Percentiles rank a stretch among this genome's conserved stretches.
Evolutionary conservation across 1,140 invertebrate genomes (phyloP).

Genomic region (Zaprionus tsacasi): DNA sequence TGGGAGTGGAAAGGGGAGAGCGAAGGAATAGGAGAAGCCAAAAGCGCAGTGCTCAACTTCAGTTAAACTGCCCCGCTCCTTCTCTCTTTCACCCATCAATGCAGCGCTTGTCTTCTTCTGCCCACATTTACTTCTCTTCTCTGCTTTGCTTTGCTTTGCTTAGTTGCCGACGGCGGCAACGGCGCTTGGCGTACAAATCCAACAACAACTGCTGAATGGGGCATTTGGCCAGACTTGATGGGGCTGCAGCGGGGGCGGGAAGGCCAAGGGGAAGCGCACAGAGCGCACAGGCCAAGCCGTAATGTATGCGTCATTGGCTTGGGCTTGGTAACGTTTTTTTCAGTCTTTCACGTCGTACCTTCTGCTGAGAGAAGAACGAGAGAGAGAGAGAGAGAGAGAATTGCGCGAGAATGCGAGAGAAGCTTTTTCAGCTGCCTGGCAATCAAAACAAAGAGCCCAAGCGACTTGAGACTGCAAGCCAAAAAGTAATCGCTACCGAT

Average conservation of each 20-base stretch:
- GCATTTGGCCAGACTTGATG: conserved; percentile 44
- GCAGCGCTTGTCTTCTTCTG: conserved; percentile 32
- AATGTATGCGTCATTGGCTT: conserved; percentile 54
- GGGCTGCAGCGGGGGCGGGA: conserved; percentile 4
- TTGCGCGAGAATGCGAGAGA: conserved; percentile 13
- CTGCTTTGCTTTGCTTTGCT: conserved; percentile 51
- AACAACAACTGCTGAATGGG: conserved; percentile 65
- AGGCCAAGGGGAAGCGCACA: background rate
- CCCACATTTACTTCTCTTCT: conserved; percentile 15
- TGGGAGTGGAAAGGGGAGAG: conserved; percentile 14
- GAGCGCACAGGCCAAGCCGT: conserved; percentile 5
- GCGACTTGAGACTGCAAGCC: conserved; percentile 1
- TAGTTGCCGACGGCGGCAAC: conserved; percentile 72
- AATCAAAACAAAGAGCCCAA: conserved; percentile 51
- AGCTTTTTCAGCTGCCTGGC: conserved; percentile 39
- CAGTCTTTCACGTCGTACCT: conserved; percentile 14
- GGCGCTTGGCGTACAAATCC: conserved; percentile 76
- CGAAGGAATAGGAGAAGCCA: background rate
- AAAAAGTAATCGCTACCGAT: conserved; percentile 68
- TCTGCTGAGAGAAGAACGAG: conserved; percentile 1
- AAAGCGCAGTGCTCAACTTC: conserved; percentile 36
- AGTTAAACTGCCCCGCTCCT: conserved; percentile 8
- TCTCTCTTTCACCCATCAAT: background rate
- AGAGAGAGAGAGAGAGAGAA: background rate
- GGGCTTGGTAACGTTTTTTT: conserved; percentile 38